Percentiles rank a stretch among this genome's conserved stretches.
These are phyloP conservation scores for Nomada hirtipes DNA, from an alignment of 2,888 invertebrate species.

Conservation along the genomic window DNA sequence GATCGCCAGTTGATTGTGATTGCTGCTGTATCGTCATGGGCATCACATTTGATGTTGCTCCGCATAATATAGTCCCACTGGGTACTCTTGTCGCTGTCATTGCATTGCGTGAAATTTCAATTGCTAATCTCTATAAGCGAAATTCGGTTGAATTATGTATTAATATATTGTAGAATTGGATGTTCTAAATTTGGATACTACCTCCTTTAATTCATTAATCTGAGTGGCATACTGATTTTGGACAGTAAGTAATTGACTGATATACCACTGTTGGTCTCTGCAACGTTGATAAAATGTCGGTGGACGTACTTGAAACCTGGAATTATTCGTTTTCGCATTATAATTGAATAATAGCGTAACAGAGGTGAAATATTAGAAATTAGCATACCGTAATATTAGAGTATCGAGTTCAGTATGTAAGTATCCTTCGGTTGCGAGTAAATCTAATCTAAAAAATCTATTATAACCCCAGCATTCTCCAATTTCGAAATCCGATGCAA, in stretches of 20 bases:
- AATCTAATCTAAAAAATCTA: conserved; percentile 95
- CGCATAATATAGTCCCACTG: conserved; percentile 65
- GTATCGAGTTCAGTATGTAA: conserved; percentile 93
- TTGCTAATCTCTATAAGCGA: conserved; percentile 86
- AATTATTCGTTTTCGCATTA: conserved; percentile 36
- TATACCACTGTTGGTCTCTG: conserved; percentile 97
- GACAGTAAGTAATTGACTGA: conserved; percentile 92
- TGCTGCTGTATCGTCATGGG: conserved; percentile 68
- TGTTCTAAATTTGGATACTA: conserved; percentile 73
- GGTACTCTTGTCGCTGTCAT: conserved; percentile 85
- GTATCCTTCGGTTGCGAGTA: conserved; percentile 96
- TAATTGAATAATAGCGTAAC: conserved; percentile 4
- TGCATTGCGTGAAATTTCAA: conserved; percentile 89
- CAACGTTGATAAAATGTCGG: conserved; percentile 97
- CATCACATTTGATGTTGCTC: conserved; percentile 66
- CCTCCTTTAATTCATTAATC: conserved; percentile 94
- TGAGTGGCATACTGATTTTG: conserved; percentile 93
- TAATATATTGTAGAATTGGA: not conserved
- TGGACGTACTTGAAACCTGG: conserved; percentile 94
- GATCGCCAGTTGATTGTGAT: conserved; percentile 65
- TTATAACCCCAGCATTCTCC: conserved; percentile 99
- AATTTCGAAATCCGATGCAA: conserved; percentile 97
- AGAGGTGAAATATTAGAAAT: not conserved
- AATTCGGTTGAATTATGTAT: conserved; percentile 17
- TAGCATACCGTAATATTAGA: conserved; percentile 89